phyloP scores from a whole-genome alignment of 2,888 invertebrate genomes.

The Habrosyne pyritoides region DNA sequence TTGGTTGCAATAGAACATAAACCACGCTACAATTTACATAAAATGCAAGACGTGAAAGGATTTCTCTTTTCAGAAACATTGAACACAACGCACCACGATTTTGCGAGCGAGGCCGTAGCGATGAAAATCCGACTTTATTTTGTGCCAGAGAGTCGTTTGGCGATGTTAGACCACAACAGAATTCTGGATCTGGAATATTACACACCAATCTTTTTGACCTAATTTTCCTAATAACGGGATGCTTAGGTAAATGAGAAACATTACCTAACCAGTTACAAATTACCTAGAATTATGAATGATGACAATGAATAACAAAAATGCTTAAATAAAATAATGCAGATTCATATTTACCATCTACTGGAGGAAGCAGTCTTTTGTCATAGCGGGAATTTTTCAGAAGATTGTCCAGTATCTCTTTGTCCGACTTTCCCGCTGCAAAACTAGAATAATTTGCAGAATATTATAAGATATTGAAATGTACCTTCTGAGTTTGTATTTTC shows the following conservation, averaged over 20 bases:
- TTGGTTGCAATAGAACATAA: conserved; percentile 53
- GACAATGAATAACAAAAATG: neutral
- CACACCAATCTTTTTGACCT: conserved; percentile 49
- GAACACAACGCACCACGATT: conserved; percentile 85
- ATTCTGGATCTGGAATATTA: conserved; percentile 93
- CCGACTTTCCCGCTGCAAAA: conserved; percentile 95
- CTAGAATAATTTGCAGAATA: conserved; percentile 79
- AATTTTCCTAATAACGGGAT: conserved; percentile 10
- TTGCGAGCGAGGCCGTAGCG: conserved; percentile 83
- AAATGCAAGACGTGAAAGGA: conserved; percentile 44
- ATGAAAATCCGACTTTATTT: conserved; percentile 80
- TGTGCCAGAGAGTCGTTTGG: conserved; percentile 89
- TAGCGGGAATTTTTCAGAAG: conserved; percentile 93
- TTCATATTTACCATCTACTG: conserved; percentile 89
- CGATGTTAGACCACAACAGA: conserved; percentile 93
- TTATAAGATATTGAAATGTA: conserved; percentile 21
- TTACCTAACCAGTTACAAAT: neutral
- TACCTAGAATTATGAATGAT: neutral
- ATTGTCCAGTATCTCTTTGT: conserved; percentile 96
- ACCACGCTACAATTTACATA: conserved; percentile 52
- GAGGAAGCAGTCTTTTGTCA: conserved; percentile 96
- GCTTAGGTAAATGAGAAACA: neutral
- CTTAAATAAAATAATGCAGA: conserved; percentile 10
- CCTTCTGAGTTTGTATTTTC: neutral
- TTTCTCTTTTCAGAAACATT: conserved; percentile 83